Evolutionary conservation across 2,113 vertebrate genomes (phyloP).

Genomic region (Notechis scutatus): DNA sequence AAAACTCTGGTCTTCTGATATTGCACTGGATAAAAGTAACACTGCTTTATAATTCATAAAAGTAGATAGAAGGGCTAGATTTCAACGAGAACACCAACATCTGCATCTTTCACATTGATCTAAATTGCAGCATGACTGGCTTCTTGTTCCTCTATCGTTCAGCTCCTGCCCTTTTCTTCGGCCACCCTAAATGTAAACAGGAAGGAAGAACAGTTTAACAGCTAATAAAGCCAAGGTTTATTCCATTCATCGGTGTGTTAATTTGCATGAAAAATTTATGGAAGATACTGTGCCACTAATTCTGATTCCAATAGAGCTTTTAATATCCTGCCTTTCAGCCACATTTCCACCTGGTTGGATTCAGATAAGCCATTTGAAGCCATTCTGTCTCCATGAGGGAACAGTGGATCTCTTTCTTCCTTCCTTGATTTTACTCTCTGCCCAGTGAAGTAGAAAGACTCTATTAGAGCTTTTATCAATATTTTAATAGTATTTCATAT

Average conservation of each 20-base stretch:
- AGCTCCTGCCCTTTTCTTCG: neutral
- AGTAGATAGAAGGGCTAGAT: neutral
- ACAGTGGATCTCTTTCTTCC: conserved; percentile 3
- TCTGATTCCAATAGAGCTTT: neutral
- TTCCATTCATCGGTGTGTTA: neutral
- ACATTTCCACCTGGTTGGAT: neutral
- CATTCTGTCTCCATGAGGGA: neutral
- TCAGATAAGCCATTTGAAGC: neutral
- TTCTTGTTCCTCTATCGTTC: neutral
- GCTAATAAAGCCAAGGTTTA: neutral
- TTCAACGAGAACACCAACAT: neutral
- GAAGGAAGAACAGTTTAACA: neutral
- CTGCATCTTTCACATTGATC: neutral
- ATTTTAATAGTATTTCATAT: conserved; percentile 34
- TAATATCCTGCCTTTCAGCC: neutral
- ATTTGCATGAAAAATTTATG: neutral
- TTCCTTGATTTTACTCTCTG: conserved; percentile 2
- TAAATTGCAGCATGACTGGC: neutral
- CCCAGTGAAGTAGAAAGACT: conserved; percentile 10
- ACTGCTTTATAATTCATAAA: neutral
- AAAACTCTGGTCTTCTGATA: neutral
- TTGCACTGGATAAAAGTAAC: neutral
- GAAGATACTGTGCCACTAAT: neutral
- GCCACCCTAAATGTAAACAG: neutral
- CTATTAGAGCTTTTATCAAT: conserved; percentile 48